A percentile compares a stretch with the other conserved stretches of the same genome.
phyloP scores from a whole-genome alignment of 2,888 invertebrate genomes.

The Oligia latruncula region DNA sequence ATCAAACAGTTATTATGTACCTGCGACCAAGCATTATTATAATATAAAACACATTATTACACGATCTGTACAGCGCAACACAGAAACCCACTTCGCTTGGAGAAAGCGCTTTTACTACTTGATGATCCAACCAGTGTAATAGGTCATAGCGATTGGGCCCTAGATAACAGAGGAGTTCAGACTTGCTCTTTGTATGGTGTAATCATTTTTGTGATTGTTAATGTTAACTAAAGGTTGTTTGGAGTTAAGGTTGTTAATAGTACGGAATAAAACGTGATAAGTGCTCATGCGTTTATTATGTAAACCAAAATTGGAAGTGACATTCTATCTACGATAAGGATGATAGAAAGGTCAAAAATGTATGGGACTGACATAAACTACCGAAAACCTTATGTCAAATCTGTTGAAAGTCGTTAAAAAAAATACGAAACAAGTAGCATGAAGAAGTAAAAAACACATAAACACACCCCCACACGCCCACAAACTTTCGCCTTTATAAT shows the following conservation, averaged over 20 bases:
- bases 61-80: conserved; percentile 61
- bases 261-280: background rate
- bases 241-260: background rate
- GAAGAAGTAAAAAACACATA: too few relatives aligned
- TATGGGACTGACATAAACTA: too few relatives aligned
- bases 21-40: conserved; percentile 36
- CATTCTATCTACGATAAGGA: too few relatives aligned
- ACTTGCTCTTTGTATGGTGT: conserved; percentile 40
- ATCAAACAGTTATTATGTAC: conserved; percentile 45
- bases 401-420: too few relatives aligned
- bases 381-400: too few relatives aligned
- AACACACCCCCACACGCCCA: too few relatives aligned
- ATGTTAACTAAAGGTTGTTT: background rate
- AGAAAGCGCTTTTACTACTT: conserved; percentile 79
- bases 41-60: conserved; percentile 55
- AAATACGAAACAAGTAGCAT: too few relatives aligned
- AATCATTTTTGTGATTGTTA: conserved; percentile 34
- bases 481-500: too few relatives aligned
- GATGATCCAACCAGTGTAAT: conserved; percentile 84
- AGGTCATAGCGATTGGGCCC: conserved; percentile 79
- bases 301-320: background rate
- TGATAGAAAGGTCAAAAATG: too few relatives aligned
- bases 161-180: conserved; percentile 52
- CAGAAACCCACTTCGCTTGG: conserved; percentile 73
- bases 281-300: background rate